Base-by-base conservation (phyloP, 2,113 vertebrate species). In the Lamprologus speciosus region DNA sequence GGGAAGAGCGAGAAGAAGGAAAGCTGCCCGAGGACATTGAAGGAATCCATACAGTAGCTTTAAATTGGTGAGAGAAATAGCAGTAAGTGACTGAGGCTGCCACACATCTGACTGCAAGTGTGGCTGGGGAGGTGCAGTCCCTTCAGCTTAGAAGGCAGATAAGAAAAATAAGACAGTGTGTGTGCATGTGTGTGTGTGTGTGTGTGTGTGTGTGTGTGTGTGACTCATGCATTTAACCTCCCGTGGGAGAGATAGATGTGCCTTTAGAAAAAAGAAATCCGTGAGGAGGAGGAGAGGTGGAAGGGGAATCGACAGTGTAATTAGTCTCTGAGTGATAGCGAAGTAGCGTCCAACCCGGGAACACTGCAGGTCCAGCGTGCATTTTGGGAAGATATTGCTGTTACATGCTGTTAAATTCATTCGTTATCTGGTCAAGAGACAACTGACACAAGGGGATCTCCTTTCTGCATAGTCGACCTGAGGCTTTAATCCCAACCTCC, bases 1-100 rank as follows among this genome's bases (percentile, higher is more conserved):
- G 86, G 58, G 54, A 81, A 87, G 89, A 91, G 85, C 8, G 83
- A 91, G 85, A 92, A 83, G 85, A 87, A 84, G 21, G 75, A 91
- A 90, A 89, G 87, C 83, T 86, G 83, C 91, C 92, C 35, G 45
- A 79, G 91, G 84, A 94, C 85, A 80, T 37, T 54, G 79, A 88
- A 51, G 81, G 85, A 91, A 94, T 95, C 88, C 87, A 88, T 95
- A 95, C 92, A 93, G 94, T 95, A 95, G 95, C 94, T 91, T 92
- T 89, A 85, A 94, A 94, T 93, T 88, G 94, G 90, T 16, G 57
- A 65, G 88, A 84, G 88, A 85, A 92, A 92, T 58, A 85, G 80
- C 63, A 65, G 53, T 33, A 35, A 82, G 42, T 0, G 17, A 70
- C 60, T 13, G 82, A 88, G 85, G 55, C 86, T 57, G 87, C 85